A percentile compares a stretch with the other conserved stretches of the same genome.
Conservation (phyloP, 2,113 vertebrate species). For the Micromys minutus region DNA sequence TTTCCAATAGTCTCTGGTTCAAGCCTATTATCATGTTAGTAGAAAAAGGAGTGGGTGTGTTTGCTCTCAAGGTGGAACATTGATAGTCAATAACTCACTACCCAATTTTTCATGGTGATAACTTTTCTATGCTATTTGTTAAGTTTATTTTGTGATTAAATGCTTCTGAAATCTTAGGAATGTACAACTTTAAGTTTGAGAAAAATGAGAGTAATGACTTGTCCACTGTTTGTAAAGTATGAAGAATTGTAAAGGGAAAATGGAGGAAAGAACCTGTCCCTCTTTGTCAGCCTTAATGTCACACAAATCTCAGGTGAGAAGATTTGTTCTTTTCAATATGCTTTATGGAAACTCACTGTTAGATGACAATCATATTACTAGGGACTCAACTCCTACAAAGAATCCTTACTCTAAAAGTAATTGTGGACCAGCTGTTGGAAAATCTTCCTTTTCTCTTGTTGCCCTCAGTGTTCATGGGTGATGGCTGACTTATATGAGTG, state of each 20-base stretch:
- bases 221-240: background rate
- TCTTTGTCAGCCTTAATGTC: background rate
- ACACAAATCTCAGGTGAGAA: background rate
- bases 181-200: background rate
- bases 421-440: background rate
- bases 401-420: background rate
- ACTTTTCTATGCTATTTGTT: background rate
- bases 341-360: background rate
- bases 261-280: accelerated
- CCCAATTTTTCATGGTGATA: background rate
- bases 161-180: background rate
- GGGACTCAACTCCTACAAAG: background rate
- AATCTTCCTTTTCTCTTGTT: background rate
- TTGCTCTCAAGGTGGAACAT: background rate
- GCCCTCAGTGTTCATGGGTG: background rate
- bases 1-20: background rate
- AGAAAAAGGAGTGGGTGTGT: background rate
- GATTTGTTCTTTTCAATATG: background rate
- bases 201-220: background rate
- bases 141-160: background rate
- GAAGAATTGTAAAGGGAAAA: background rate
- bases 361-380: background rate
- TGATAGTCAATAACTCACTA: background rate
- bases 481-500: background rate
- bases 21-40: background rate